Percentiles rank a stretch among this genome's conserved stretches.
Evolutionary conservation across 2,888 invertebrate genomes (phyloP).

Genomic region (Leptinotarsa tumamoca): DNA sequence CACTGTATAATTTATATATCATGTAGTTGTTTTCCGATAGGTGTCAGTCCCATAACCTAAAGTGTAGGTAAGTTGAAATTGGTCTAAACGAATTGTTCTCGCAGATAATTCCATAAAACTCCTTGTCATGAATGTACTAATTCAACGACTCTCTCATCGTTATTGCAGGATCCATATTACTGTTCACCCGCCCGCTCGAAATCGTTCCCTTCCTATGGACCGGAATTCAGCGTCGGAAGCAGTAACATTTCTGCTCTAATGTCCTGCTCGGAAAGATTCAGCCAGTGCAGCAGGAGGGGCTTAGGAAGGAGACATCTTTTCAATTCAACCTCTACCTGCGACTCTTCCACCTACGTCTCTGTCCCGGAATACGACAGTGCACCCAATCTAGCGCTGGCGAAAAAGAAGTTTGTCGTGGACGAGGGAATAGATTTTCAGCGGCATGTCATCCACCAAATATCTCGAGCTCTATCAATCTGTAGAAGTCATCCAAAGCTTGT

Average conservation of each 20-base stretch:
- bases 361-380: neutral
- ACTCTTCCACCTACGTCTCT: neutral
- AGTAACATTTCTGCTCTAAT: neutral
- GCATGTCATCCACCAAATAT: neutral
- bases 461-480: slow-evolving; percentile 31
- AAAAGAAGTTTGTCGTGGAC: neutral
- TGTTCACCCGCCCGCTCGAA: neutral
- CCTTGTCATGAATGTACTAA: too few species aligned
- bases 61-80: too few species aligned
- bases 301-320: neutral
- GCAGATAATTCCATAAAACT: too few species aligned
- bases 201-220: neutral
- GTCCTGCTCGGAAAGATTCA: neutral
- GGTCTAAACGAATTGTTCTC: too few species aligned
- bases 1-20: too few species aligned
- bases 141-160: too few species aligned
- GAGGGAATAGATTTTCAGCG: neutral
- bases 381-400: neutral
- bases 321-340: neutral
- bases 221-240: neutral
- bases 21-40: too few species aligned
- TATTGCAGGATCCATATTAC: neutral
- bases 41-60: too few species aligned
- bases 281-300: neutral
- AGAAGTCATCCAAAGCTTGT: slow-evolving; percentile 21